Evolutionary conservation across 1,140 invertebrate species (phyloP).

Genomic region (Drosophila nigromelanica): DNA sequence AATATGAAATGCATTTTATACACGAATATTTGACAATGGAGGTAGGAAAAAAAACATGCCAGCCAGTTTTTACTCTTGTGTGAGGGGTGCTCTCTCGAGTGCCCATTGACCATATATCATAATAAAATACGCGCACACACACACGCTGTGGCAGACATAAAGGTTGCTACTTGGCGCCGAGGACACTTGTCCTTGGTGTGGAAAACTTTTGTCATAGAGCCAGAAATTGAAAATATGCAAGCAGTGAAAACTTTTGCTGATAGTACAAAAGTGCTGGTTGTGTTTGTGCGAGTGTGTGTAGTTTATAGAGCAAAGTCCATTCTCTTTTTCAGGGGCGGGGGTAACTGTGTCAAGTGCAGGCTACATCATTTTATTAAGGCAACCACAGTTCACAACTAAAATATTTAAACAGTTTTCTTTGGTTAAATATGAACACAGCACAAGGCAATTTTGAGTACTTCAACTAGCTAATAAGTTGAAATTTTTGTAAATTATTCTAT

Average conservation of each 20-base stretch:
- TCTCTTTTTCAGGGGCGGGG: constrained; percentile 12
- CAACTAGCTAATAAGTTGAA: too few species aligned
- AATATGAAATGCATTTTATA: constrained; percentile 50
- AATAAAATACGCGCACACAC: constrained; percentile 34
- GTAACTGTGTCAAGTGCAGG: constrained; percentile 68
- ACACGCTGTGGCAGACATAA: constrained; percentile 6
- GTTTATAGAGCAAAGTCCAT: constrained; percentile 27
- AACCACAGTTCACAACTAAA: constrained; percentile 15
- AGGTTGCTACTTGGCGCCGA: constrained; percentile 36
- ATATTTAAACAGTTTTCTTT: constrained; percentile 48
- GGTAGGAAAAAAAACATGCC: constrained; percentile 14
- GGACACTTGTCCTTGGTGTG: constrained; percentile 55
- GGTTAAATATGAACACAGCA: constrained; percentile 14
- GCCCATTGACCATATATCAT: constrained; percentile 53
- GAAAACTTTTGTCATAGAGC: constrained; percentile 67
- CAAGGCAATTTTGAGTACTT: not conserved
- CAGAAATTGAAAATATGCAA: constrained; percentile 78
- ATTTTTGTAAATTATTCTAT: too few species aligned
- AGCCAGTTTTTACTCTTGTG: constrained; percentile 5
- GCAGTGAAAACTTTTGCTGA: constrained; percentile 65
- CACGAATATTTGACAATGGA: constrained; percentile 47
- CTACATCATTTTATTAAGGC: constrained; percentile 19
- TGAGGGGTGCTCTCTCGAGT: constrained; percentile 7
- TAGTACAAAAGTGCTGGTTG: constrained; percentile 29
- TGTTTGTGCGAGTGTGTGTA: constrained; percentile 27